A percentile compares a stretch with the other conserved stretches of the same genome.
Evolutionary conservation across 2,888 invertebrate species (phyloP).

Genomic region (Mantis religiosa): DNA sequence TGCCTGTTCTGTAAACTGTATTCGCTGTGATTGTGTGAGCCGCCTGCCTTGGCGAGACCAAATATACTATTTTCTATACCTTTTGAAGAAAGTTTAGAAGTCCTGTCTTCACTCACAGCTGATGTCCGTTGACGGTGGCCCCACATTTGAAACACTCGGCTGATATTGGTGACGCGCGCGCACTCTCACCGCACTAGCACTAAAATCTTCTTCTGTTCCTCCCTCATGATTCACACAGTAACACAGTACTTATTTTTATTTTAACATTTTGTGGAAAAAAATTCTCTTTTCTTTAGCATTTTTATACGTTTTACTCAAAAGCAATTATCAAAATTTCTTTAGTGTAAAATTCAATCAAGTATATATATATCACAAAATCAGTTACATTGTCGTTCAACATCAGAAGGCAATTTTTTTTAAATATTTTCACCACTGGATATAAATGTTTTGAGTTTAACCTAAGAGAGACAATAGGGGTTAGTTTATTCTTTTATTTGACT

Average conservation of each 20-base stretch:
- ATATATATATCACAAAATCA: slow-evolving; percentile 32
- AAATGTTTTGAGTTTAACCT: slow-evolving; percentile 20
- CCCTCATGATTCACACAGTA: slow-evolving; percentile 14
- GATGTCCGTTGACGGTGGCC: background rate
- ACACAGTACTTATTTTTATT: slow-evolving; percentile 11
- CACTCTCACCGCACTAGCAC: slow-evolving; percentile 1
- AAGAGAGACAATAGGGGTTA: slow-evolving; percentile 22
- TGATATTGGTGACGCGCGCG: background rate
- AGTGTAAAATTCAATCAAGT: slow-evolving; percentile 34
- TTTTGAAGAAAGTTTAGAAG: slow-evolving; percentile 6
- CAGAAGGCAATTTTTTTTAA: slow-evolving; percentile 29
- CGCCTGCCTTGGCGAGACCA: slow-evolving; percentile 17
- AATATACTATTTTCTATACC: background rate
- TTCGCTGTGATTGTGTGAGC: slow-evolving; percentile 27
- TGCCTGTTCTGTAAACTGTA: slow-evolving; percentile 31
- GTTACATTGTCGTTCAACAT: slow-evolving; percentile 33
- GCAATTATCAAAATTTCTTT: slow-evolving; percentile 33
- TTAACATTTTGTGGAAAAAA: slow-evolving; percentile 19
- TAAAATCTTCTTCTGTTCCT: background rate
- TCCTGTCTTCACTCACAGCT: slow-evolving; percentile 25
- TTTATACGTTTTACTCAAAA: slow-evolving; percentile 30
- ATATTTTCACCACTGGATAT: slow-evolving; percentile 23
- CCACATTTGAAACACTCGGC: slow-evolving; percentile 2
- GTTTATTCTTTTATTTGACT: slow-evolving; percentile 23
- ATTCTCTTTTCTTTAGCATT: slow-evolving; percentile 17